phyloP scores from a whole-genome alignment of 2,113 vertebrate genomes.

The Prunella himalayana region DNA sequence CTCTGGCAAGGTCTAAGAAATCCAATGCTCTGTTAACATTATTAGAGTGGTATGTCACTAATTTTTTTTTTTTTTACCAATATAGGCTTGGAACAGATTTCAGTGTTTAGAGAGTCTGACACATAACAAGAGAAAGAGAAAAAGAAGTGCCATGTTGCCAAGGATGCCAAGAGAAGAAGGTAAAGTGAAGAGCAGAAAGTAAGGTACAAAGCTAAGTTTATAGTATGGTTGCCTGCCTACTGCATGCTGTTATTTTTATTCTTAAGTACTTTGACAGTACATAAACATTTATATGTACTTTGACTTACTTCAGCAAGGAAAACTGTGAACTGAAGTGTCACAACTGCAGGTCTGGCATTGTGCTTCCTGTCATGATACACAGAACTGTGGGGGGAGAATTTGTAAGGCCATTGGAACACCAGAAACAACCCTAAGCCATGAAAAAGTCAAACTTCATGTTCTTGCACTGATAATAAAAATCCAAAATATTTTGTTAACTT shows the following conservation, averaged over 20 bases:
- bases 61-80: not conserved
- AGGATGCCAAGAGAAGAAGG: not conserved
- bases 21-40: not conserved
- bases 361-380: not conserved
- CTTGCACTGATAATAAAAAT: not conserved
- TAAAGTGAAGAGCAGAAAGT: not conserved
- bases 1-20: not conserved
- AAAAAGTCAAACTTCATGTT: not conserved
- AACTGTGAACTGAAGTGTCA: not conserved
- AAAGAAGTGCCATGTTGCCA: not conserved
- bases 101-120: not conserved
- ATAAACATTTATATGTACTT: slow-evolving; percentile 16
- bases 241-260: not conserved
- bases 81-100: not conserved
- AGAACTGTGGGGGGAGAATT: not conserved
- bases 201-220: not conserved
- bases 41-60: not conserved
- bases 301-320: not conserved
- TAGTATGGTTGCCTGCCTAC: not conserved
- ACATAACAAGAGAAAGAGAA: not conserved
- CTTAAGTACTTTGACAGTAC: not conserved
- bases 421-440: not conserved
- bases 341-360: not conserved
- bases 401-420: not conserved
- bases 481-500: not conserved